These are phyloP conservation scores for Gisinianus flammeolus DNA, from an alignment of 2,888 invertebrate genomes.

Conservation along the genomic window DNA sequence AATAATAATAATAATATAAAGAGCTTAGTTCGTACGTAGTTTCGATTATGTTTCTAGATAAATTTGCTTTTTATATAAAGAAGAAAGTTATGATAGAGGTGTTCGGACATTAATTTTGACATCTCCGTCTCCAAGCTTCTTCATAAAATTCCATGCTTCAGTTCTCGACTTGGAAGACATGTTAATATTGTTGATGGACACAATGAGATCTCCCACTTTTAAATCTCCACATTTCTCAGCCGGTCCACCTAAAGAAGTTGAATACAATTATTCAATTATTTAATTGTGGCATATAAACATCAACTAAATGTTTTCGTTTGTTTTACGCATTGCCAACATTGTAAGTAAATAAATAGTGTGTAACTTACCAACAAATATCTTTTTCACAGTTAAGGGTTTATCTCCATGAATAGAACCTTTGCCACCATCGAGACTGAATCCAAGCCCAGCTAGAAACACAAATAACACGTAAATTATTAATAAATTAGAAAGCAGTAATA, in stretches of 20 bases:
- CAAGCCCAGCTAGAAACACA: slow-evolving; percentile 69
- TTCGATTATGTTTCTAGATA: not conserved
- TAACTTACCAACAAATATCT: slow-evolving; percentile 85
- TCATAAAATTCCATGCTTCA: slow-evolving; percentile 92
- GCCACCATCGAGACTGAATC: slow-evolving; percentile 93
- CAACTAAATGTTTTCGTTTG: too few relatives aligned
- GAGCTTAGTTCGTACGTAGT: not conserved
- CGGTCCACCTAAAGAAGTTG: slow-evolving; percentile 78
- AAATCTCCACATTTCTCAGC: slow-evolving; percentile 86
- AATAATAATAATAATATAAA: slow-evolving; percentile 1
- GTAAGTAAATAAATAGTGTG: too few relatives aligned
- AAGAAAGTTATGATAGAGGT: slow-evolving; percentile 55
- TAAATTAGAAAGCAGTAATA: too few relatives aligned
- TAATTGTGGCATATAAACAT: too few relatives aligned
- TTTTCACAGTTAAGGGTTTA: slow-evolving; percentile 85
- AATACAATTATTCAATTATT: too few relatives aligned
- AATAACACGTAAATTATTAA: not conserved
- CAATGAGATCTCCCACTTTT: slow-evolving; percentile 83
- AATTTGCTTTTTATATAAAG: not conserved
- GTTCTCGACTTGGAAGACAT: slow-evolving; percentile 86
- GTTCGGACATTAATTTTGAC: slow-evolving; percentile 70
- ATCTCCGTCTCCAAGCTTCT: slow-evolving; percentile 84
- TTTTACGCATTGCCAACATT: too few relatives aligned
- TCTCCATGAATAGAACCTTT: slow-evolving; percentile 89
- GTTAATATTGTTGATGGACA: slow-evolving; percentile 80